Evolutionary conservation across 2,113 vertebrate genomes (phyloP), one percentile per base, ranked within the genome.

Genomic region (Cyprinus carpio): DNA sequence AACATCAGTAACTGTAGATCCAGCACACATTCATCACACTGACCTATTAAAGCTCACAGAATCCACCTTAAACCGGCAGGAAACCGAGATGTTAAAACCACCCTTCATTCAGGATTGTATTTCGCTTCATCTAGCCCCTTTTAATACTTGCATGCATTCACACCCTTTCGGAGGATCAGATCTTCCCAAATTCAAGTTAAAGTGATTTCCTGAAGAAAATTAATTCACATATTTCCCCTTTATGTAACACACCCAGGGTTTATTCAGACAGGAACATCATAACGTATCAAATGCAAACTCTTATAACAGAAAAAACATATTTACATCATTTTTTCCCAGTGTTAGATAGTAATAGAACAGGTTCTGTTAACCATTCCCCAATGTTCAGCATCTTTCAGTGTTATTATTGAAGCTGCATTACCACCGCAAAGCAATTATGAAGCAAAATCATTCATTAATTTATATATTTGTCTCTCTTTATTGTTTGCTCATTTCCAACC

Each of bases 1-100:
- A 95, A 90, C 93, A 91, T 89, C 84, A 88, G 86, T 90, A 95
- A 92, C 92, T 91, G 89, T 90, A 86, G 90, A 92, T 93, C 88
- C 92, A 92, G 88, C 88, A 81, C 74, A 87, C 90, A 91, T 86
- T 89, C 89, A 88, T 90, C 58, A 60, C 87, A 88, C 88, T 88
- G 90, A 89, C 56, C 82, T 88, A 87, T 87, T 85, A 85, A 89
- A 91, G 90, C 92, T 91, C 92, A 92, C 87, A 87, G 89, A 92
- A 92, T 88, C 90, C 76, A 81, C 79, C 90, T 91, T 87, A 88
- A 91, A 87, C 88, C 85, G 80, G 87, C 82, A 76, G 75, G 40
- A 9, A 92, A 92, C 91, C 83, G 81, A 90, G 82, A 88, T 86
- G 87, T 77, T 88, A 85, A 78, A 86, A 78, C 86, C 80, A 81